Evolutionary conservation across 2,888 invertebrate species (phyloP).

Genomic region (Eumerus sabulonum): DNA sequence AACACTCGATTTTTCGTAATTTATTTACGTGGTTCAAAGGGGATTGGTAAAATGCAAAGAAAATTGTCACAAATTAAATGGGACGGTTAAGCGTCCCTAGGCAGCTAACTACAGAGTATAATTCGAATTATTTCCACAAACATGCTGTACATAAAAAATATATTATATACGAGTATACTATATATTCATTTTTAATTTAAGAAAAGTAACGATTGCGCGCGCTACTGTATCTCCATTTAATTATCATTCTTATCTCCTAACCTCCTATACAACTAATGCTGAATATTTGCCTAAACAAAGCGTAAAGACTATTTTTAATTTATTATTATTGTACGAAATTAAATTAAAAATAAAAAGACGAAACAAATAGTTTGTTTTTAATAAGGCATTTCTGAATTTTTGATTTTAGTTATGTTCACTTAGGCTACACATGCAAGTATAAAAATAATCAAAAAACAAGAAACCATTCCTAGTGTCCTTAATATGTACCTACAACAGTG

Average conservation of each 20-base stretch:
- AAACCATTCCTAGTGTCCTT: slow-evolving; percentile 1
- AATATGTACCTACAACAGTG: slow-evolving; percentile 31
- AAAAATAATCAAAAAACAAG: slow-evolving; percentile 35
- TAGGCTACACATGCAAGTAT: slow-evolving; percentile 48
- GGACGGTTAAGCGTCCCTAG: too few species aligned
- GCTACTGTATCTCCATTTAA: slow-evolving; percentile 52
- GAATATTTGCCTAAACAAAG: slow-evolving; percentile 14
- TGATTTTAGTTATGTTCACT: slow-evolving; percentile 36
- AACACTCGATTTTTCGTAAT: too few species aligned
- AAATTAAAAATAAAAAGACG: slow-evolving; percentile 29
- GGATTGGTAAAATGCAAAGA: too few species aligned
- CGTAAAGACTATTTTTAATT: slow-evolving; percentile 10
- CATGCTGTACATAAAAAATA: slow-evolving; percentile 28
- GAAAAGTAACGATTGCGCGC: slow-evolving; percentile 65
- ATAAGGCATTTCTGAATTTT: slow-evolving; percentile 61
- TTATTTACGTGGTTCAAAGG: too few species aligned
- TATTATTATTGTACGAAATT: slow-evolving; percentile 25
- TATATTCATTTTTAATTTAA: slow-evolving; percentile 28
- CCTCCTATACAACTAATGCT: slow-evolving; percentile 7
- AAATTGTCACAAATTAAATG: too few species aligned
- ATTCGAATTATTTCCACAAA: slow-evolving; percentile 27
- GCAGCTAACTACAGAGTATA: too few species aligned
- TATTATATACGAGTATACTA: background rate
- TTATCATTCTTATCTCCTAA: too few species aligned
- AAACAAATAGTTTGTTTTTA: slow-evolving; percentile 45